Conservation (phyloP, 2,797 vertebrate species). For the Columba guinea region DNA sequence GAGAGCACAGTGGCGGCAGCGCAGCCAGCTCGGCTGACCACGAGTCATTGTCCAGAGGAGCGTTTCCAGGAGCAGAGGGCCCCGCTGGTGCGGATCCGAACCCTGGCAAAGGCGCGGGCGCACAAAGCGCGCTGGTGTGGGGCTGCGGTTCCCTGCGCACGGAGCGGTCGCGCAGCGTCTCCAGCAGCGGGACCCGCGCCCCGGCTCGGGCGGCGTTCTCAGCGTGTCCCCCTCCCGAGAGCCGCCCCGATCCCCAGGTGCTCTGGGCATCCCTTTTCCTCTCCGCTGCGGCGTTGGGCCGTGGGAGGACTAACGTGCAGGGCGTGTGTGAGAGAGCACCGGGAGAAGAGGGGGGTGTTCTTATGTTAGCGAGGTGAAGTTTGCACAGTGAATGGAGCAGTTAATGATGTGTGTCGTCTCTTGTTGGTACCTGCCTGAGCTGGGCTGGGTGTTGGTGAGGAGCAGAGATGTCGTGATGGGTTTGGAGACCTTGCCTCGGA, state of each 20-base stretch:
- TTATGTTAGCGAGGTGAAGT: not conserved
- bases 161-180: not conserved
- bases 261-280: not conserved
- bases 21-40: rapidly evolving
- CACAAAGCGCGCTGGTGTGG: rapidly evolving
- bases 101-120: not conserved
- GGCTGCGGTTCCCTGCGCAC: not conserved
- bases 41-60: rapidly evolving
- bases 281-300: not conserved
- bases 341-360: not conserved
- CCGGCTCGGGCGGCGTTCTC: not conserved
- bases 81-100: not conserved
- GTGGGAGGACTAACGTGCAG: rapidly evolving
- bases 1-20: not conserved
- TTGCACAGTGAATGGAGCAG: not conserved
- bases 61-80: rapidly evolving
- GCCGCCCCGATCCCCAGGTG: not conserved
- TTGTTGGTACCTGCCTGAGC: not conserved
- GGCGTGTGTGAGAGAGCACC: not conserved
- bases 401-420: not conserved
- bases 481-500: not conserved
- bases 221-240: rapidly evolving
- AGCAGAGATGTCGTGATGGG: not conserved
- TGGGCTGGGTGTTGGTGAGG: not conserved
- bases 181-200: not conserved